phyloP scores from a whole-genome alignment of 2,113 vertebrate genomes.

The Perca schrenkii region DNA sequence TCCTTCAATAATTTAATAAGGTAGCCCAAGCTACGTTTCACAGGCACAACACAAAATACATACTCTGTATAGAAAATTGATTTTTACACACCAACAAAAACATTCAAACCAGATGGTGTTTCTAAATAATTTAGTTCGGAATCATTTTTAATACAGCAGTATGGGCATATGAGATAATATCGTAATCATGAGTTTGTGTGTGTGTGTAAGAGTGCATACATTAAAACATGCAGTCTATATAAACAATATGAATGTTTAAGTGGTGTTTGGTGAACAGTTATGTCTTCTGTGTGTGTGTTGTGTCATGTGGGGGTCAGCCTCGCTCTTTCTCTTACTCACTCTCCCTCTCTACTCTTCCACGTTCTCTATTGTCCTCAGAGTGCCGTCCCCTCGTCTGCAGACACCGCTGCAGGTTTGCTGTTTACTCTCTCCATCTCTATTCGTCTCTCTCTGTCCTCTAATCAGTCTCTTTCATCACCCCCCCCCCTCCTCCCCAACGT shows the following conservation, averaged over 20 bases:
- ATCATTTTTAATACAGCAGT: constrained; percentile 41
- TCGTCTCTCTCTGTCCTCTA: constrained; percentile 30
- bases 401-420: neutral
- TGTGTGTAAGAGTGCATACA: neutral
- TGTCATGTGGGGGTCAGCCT: neutral
- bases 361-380: constrained; percentile 18
- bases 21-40: too few relatives aligned
- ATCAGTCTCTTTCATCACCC: constrained; percentile 55
- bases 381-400: neutral
- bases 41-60: too few relatives aligned
- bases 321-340: neutral
- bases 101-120: constrained; percentile 28
- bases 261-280: neutral
- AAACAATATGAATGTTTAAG: constrained; percentile 25
- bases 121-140: constrained; percentile 35
- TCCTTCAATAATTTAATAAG: too few relatives aligned
- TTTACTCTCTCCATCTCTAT: constrained; percentile 20
- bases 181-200: neutral
- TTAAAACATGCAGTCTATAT: neutral
- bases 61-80: too few relatives aligned
- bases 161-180: neutral
- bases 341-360: neutral
- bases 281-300: neutral
- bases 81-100: too few relatives aligned
- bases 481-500: neutral